phyloP scores from a whole-genome alignment of 2,113 vertebrate species.

The Eretmochelys imbricata region DNA sequence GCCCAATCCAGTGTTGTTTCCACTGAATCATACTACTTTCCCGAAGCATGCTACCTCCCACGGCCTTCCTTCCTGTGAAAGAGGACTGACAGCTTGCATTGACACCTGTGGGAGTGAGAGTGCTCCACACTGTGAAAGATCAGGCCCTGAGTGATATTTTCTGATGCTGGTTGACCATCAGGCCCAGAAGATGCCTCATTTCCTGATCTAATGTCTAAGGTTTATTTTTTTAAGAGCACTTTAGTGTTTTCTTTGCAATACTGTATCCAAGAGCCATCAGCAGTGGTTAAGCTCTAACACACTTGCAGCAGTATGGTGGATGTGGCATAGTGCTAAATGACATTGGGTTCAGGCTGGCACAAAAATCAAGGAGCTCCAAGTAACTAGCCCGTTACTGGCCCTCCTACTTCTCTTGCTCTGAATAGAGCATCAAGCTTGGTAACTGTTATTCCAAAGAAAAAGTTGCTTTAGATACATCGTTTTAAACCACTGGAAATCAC shows the following conservation, averaged over 20 bases:
- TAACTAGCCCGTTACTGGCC: neutral
- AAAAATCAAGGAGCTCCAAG: neutral
- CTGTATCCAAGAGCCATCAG: neutral
- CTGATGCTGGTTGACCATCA: neutral
- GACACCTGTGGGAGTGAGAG: constrained; percentile 6
- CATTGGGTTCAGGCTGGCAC: neutral
- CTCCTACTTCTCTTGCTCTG: neutral
- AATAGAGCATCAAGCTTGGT: neutral
- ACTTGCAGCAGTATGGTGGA: neutral
- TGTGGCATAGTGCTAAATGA: rapidly evolving
- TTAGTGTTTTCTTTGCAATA: neutral
- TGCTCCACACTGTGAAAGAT: neutral
- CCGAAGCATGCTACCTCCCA: neutral
- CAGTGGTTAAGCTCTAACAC: constrained; percentile 7
- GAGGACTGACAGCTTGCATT: constrained; percentile 38
- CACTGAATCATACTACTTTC: neutral
- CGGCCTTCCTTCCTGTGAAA: constrained; percentile 60
- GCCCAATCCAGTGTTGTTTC: constrained; percentile 6
- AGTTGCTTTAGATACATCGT: neutral
- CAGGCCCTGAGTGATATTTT: constrained; percentile 19
- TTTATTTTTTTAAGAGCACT: constrained; percentile 14
- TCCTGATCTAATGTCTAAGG: constrained; percentile 26
- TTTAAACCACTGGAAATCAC: neutral
- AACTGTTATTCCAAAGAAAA: neutral
- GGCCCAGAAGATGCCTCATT: constrained; percentile 21